Evolutionary conservation across 2,797 vertebrate species (phyloP).

Genomic region (Miichthys miiuy): DNA sequence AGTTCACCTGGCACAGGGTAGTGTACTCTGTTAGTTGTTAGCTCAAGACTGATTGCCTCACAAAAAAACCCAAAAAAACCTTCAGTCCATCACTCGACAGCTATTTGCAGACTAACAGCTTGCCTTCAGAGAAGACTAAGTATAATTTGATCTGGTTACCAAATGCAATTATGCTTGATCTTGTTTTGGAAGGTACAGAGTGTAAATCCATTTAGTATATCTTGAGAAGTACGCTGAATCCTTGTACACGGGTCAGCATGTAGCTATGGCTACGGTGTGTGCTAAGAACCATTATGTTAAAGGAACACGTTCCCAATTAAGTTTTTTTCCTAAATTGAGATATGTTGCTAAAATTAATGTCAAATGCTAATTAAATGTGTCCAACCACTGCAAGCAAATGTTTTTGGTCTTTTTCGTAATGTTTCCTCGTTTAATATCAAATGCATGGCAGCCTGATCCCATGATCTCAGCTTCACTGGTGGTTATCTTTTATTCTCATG

Average conservation of each 20-base stretch:
- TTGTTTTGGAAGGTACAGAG: slow-evolving; percentile 34
- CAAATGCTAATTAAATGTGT: neutral
- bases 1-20: too few species aligned
- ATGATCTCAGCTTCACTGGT: slow-evolving; percentile 4
- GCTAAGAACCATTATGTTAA: neutral
- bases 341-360: neutral
- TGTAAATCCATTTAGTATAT: slow-evolving; percentile 20
- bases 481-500: slow-evolving; percentile 25
- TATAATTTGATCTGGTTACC: slow-evolving; percentile 34
- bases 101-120: slow-evolving; percentile 30
- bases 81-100: neutral
- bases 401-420: neutral
- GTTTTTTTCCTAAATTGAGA: neutral
- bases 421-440: neutral
- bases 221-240: neutral
- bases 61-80: neutral
- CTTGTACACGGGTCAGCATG: neutral
- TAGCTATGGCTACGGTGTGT: neutral
- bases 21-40: neutral
- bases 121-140: slow-evolving; percentile 13
- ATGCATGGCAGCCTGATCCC: neutral
- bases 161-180: slow-evolving; percentile 41
- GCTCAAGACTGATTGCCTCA: neutral
- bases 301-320: neutral
- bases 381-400: neutral